These are phyloP conservation scores for Solen grandis DNA, from an alignment of 1,140 invertebrate genomes.

Conservation along the genomic window DNA sequence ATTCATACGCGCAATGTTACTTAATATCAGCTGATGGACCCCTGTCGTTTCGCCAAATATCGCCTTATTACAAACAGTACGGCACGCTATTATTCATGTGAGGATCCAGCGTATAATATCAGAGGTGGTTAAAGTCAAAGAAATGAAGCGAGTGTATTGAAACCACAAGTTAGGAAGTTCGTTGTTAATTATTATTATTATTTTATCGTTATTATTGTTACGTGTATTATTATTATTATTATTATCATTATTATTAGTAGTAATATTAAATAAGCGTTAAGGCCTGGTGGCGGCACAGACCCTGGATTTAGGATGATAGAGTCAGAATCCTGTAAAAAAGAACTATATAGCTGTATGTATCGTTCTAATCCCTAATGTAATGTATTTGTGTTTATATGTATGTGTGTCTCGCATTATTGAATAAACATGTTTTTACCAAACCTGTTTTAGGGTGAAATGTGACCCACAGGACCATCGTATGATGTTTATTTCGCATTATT, in stretches of 20 bases:
- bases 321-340: neutral
- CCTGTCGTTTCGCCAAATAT: too few relatives aligned
- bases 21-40: too few relatives aligned
- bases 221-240: neutral
- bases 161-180: too few relatives aligned
- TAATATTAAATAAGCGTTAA: neutral
- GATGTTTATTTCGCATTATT: neutral
- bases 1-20: too few relatives aligned
- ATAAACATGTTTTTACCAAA: neutral
- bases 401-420: neutral
- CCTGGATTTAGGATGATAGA: neutral
- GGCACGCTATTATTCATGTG: too few relatives aligned
- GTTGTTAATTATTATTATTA: too few relatives aligned
- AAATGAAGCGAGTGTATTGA: too few relatives aligned
- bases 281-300: neutral
- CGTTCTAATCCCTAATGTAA: too few relatives aligned
- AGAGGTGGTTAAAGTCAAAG: too few relatives aligned
- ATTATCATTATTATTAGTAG: neutral
- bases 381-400: neutral
- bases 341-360: neutral
- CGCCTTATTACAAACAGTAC: too few relatives aligned
- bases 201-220: slow-evolving; percentile 25
- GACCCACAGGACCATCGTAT: neutral
- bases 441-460: neutral
- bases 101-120: too few relatives aligned